Percentiles rank a stretch among this genome's conserved stretches.
Evolutionary conservation across 2,888 invertebrate genomes (phyloP).

Genomic region (Operophtera brumata): DNA sequence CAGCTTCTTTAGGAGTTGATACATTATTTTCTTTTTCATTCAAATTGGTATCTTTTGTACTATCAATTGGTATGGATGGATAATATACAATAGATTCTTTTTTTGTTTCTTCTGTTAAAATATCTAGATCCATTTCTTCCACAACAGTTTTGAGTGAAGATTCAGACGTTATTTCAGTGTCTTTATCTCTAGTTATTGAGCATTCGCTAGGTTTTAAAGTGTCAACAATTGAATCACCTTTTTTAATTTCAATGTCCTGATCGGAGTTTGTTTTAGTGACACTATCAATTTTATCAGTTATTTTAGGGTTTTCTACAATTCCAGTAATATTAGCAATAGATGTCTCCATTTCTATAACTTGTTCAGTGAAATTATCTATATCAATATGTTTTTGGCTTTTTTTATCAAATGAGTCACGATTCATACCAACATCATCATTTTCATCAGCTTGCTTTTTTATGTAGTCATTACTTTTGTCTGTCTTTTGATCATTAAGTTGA

Average conservation of each 20-base stretch:
- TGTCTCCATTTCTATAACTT: neutral
- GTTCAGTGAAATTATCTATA: conserved; percentile 7
- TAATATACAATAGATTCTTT: neutral
- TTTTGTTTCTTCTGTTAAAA: neutral
- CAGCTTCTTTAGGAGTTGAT: no score
- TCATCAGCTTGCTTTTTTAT: neutral
- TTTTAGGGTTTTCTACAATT: neutral
- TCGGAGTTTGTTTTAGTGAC: neutral
- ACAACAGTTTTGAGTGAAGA: neutral
- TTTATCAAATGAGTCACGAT: neutral
- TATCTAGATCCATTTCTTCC: conserved; percentile 7
- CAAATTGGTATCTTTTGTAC: neutral
- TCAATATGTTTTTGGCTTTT: conserved; percentile 1
- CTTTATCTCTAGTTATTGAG: neutral
- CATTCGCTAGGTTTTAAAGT: neutral
- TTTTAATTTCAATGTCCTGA: neutral
- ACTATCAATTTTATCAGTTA: neutral
- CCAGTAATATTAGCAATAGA: neutral
- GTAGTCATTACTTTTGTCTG: neutral
- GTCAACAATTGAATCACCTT: neutral
- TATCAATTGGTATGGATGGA: neutral
- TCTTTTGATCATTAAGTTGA: neutral
- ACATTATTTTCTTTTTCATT: neutral
- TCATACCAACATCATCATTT: conserved; percentile 1
- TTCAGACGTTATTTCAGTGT: neutral